Percentiles rank a stretch among this genome's conserved stretches.
Evolutionary conservation across 2,888 invertebrate species (phyloP).

Genomic region (Microctonus aethiopoides): DNA sequence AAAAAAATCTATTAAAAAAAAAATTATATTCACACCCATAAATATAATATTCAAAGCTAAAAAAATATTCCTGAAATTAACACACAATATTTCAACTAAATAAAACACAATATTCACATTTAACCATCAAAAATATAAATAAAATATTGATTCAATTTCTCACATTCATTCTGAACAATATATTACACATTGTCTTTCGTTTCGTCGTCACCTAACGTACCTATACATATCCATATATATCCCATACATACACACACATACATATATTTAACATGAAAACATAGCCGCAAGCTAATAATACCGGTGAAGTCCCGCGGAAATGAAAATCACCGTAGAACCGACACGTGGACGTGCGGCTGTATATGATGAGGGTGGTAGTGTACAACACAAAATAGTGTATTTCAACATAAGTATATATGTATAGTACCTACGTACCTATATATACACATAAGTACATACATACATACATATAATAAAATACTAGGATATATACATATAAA

Average conservation of each 20-base stretch:
- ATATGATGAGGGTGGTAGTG: constrained; percentile 30
- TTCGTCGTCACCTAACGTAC: background rate
- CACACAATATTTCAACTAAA: too few species aligned
- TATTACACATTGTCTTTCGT: background rate
- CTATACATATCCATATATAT: too few species aligned
- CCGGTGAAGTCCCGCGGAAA: constrained; percentile 61
- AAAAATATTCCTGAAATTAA: too few species aligned
- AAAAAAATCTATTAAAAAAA: too few species aligned
- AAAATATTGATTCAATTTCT: background rate
- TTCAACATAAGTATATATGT: too few species aligned
- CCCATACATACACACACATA: too few species aligned
- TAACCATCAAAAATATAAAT: background rate
- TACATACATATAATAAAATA: background rate
- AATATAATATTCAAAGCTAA: too few species aligned
- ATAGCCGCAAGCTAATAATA: constrained; percentile 28
- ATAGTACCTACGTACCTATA: background rate
- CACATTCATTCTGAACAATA: background rate
- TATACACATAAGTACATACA: constrained; percentile 8
- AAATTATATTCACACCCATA: too few species aligned
- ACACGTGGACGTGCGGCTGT: constrained; percentile 62
- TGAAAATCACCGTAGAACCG: constrained; percentile 64
- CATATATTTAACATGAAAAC: background rate
- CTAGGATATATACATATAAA: too few species aligned
- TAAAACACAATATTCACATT: too few species aligned
- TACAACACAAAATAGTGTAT: too few species aligned